Evolutionary conservation across 1,140 invertebrate genomes (phyloP), one percentile per base, ranked within the genome.

Genomic region (Zeugodacus cucurbitae): DNA sequence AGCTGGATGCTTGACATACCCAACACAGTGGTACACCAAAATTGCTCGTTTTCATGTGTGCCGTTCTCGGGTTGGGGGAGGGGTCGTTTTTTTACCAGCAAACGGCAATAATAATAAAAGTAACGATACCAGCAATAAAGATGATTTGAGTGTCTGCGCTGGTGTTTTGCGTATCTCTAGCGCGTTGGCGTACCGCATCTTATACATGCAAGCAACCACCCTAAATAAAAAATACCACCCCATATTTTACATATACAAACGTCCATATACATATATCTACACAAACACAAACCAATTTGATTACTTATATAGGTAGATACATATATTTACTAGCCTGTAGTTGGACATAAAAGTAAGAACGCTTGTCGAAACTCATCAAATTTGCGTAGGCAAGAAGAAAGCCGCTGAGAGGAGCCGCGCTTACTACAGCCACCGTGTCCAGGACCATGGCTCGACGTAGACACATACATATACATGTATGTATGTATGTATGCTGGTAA

Each of bases 41-140:
- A 74, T 74, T 74, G 67, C 32, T 14, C 29, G 17, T 74, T 62
- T 62, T 62, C 58, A 54, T 54, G 48, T 54, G 2, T 54, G 3
- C 20, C 2, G 20, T 54, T 54, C 14, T 54, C n/a, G n/a, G 41
- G 74, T 82, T 44, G 74, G 3, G 32, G 41, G 41, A 48, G 58
- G 41, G 74, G n/a, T 48, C 37, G n/a, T 82, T 82, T 82, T 82
- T 82, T 82, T 82, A 82, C 74, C 74, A 82, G 74, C 74, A 82
- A 82, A 34, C 48, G n/a, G 74, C 74, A 82, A 82, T 82, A 82
- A 82, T 82, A 82, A 82, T 82, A 82, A 82, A 82, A 82, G 20
- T 82, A 82, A 82, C 74, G 74, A 82, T 82, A 82, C 74, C 74
- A 82, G 74, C 74, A 82, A 82, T 82, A 82, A 82, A 82, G 74